Conservation (phyloP, 2,888 invertebrate species). For the Sinohyriopsis cumingii region DNA sequence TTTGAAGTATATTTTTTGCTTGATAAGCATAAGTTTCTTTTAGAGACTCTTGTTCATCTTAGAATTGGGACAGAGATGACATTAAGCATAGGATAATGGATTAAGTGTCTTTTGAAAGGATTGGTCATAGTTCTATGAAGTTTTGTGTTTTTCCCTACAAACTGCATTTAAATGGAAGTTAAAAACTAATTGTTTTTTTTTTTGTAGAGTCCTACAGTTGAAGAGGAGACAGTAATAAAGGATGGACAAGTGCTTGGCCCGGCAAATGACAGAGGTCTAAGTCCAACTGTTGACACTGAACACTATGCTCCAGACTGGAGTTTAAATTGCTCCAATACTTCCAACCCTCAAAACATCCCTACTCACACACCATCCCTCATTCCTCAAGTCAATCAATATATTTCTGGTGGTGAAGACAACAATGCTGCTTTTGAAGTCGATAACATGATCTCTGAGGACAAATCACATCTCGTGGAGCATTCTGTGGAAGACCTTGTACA, state of each 20-base stretch:
- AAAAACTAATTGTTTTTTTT: too few species aligned
- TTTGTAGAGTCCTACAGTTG: too few species aligned
- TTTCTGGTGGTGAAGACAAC: neutral
- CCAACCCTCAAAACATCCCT: constrained; percentile 7
- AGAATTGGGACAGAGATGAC: too few species aligned
- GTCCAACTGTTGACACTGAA: constrained; percentile 20
- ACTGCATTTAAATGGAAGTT: too few species aligned
- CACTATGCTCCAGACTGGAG: constrained; percentile 29
- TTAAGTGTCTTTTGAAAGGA: too few species aligned
- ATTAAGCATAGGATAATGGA: too few species aligned
- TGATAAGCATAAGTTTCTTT: too few species aligned
- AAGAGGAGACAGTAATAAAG: constrained; percentile 20
- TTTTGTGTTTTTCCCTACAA: too few species aligned
- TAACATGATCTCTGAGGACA: constrained; percentile 3
- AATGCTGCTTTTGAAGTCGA: constrained; percentile 9
- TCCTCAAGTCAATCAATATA: too few species aligned
- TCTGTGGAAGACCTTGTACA: constrained; percentile 35
- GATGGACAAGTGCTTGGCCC: constrained; percentile 28
- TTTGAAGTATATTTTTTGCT: too few species aligned
- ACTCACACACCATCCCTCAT: neutral
- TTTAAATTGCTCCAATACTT: constrained; percentile 5
- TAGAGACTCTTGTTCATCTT: too few species aligned
- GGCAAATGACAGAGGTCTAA: constrained; percentile 15
- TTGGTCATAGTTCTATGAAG: too few species aligned
- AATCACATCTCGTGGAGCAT: constrained; percentile 19